Evolutionary conservation across 2,888 invertebrate species (phyloP), one percentile per base, ranked within the genome.

Genomic region (Andrena camellia): DNA sequence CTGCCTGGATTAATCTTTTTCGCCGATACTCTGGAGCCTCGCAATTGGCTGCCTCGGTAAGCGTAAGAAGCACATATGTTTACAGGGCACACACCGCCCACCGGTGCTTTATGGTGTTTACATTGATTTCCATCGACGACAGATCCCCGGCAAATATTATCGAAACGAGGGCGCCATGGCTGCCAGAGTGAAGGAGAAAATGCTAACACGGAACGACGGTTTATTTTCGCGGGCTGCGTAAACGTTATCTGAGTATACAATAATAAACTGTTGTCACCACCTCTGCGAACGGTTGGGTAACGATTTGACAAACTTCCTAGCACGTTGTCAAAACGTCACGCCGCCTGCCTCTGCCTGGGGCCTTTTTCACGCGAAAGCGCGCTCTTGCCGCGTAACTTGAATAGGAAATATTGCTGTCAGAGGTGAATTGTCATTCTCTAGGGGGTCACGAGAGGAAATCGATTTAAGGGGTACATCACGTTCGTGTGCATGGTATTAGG

Each of bases 61-160:
- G 50, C 72, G 67, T 74, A 73, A 82, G 80, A 52, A 87, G 69
- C 83, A 72, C 57, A 74, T 26, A 23, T 76, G 78, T 85, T 85
- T 85, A 48, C 73, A 29, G 26, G 71, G 71, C 42, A 52, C 77
- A 78, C 62, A 77, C 48, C 59, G 50, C n/a, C n/a, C 29, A 13
- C 52, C 50, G 52, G 63, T 54, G 85, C 68, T 89, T 89, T 90
- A 87, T 83, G 83, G 80, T 89, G 90, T 90, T 90, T 90, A 87
- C 88, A 88, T 81, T 88, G 87, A 85, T 86, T 84, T 87, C 86
- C 85, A 81, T 67, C 74, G 82, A 80, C 83, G 86, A 88, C 86
- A 79, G 86, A 82, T 79, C 73, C 60, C 75, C 48, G 68, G 81
- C 83, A 90, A 90, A 90, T 89, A 88, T 89, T 90, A 90, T 88